Evolutionary conservation across 2,797 vertebrate genomes (phyloP).

Genomic region (Danio choprae): DNA sequence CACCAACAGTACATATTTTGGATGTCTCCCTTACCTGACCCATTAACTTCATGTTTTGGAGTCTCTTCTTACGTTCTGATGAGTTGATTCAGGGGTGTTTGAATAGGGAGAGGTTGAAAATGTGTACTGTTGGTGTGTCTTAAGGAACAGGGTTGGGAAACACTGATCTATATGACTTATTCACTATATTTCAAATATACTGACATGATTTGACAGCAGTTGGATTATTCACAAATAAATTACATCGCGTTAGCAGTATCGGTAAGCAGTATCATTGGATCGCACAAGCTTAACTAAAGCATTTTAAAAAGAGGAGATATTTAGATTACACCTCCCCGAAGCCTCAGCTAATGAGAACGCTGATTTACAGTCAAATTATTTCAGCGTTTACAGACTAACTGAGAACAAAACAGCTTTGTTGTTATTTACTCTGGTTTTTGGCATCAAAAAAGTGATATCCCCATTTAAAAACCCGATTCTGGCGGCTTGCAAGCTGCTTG

Average conservation of each 20-base stretch:
- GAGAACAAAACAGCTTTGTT: constrained; percentile 1
- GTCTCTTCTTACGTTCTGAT: too few species aligned
- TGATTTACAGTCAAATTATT: constrained; percentile 17
- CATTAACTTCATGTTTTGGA: too few species aligned
- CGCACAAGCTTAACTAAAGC: constrained; percentile 68
- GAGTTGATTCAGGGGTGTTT: too few species aligned
- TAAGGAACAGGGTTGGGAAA: too few species aligned
- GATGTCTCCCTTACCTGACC: too few species aligned
- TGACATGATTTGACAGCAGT: not conserved
- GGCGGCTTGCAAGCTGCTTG: not conserved
- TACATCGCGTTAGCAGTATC: constrained; percentile 67
- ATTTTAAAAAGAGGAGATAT: constrained; percentile 54
- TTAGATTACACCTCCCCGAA: constrained; percentile 75
- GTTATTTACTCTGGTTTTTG: not conserved
- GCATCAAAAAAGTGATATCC: not conserved
- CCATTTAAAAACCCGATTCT: not conserved
- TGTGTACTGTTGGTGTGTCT: too few species aligned
- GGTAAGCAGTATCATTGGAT: constrained; percentile 72
- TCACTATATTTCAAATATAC: not conserved
- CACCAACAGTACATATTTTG: too few species aligned
- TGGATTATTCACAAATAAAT: constrained; percentile 77
- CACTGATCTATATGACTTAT: too few species aligned
- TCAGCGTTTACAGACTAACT: constrained; percentile 6
- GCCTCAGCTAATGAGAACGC: constrained; percentile 74
- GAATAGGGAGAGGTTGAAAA: too few species aligned